These are phyloP conservation scores for Callyntrura sp. DNA, from an alignment of 2,888 invertebrate genomes.

Conservation along the genomic window DNA sequence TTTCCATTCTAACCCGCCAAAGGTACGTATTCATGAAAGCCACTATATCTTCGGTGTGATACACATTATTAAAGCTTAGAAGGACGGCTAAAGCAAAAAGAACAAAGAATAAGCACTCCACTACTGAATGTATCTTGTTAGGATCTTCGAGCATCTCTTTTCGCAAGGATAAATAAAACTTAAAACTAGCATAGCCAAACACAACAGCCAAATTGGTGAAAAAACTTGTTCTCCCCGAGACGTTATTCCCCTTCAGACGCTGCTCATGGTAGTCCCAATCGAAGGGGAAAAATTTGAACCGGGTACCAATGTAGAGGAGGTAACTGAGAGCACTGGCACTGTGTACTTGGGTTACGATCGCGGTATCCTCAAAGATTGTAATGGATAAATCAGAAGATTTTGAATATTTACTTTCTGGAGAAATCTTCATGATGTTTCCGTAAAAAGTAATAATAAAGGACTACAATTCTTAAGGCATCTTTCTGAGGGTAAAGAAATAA, in stretches of 20 bases:
- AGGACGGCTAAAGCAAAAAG: slow-evolving; percentile 74
- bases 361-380: slow-evolving; percentile 53
- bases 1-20: slow-evolving; percentile 67
- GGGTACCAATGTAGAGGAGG: slow-evolving; percentile 61
- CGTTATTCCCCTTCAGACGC: slow-evolving; percentile 39
- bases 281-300: slow-evolving; percentile 69
- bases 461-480: too few relatives aligned
- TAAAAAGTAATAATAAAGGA: too few relatives aligned
- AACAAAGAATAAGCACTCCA: slow-evolving; percentile 76
- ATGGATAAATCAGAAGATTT: slow-evolving; percentile 56
- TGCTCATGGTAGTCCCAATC: slow-evolving; percentile 65
- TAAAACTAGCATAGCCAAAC: slow-evolving; percentile 72
- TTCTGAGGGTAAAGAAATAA: too few relatives aligned
- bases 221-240: slow-evolving; percentile 25
- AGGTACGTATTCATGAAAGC: slow-evolving; percentile 76
- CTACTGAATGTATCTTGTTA: slow-evolving; percentile 68
- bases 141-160: slow-evolving; percentile 64
- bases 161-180: slow-evolving; percentile 63
- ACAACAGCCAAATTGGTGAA: slow-evolving; percentile 59
- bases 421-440: slow-evolving; percentile 56
- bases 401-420: slow-evolving; percentile 62
- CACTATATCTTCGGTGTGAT: slow-evolving; percentile 69
- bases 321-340: slow-evolving; percentile 48
- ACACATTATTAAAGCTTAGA: slow-evolving; percentile 70
- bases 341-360: not conserved